A percentile compares a stretch with the other conserved stretches of the same genome.
These are phyloP conservation scores for Fistularia tabacaria DNA, from an alignment of 2,797 vertebrate genomes.

Conservation along the genomic window DNA sequence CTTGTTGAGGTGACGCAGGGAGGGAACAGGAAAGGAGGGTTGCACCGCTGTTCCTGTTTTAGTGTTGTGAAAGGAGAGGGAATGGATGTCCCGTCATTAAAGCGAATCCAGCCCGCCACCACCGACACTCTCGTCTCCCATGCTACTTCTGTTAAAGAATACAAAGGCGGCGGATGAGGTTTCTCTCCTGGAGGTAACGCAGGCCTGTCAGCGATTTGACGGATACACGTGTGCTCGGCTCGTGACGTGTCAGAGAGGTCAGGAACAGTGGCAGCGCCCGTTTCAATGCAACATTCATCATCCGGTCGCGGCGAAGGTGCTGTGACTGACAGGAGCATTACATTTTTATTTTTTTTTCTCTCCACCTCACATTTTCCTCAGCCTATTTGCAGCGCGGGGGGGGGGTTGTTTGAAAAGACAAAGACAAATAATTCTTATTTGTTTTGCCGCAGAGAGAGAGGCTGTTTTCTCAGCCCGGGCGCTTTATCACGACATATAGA, in stretches of 20 bases:
- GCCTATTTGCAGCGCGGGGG: no score
- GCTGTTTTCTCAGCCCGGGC: no score
- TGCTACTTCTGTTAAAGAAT: constrained; percentile 50
- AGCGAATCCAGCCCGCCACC: constrained; percentile 9
- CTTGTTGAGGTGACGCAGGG: no score
- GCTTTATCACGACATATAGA: no score
- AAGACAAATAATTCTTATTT: no score
- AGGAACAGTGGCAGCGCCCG: constrained; percentile 11
- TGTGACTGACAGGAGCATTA: constrained; percentile 29
- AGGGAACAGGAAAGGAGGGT: no score
- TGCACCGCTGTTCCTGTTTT: no score
- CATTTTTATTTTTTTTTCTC: constrained; percentile 10
- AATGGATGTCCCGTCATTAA: no score
- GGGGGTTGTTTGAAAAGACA: no score
- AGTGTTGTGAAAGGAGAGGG: no score
- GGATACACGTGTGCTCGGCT: constrained; percentile 24
- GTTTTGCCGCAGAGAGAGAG: no score
- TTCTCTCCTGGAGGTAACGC: constrained; percentile 1
- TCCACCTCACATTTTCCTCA: no score
- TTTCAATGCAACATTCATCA: constrained; percentile 43
- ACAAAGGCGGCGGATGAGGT: constrained; percentile 21
- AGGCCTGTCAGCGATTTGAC: constrained; percentile 15
- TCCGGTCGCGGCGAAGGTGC: constrained; percentile 12
- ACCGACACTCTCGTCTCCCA: constrained; percentile 18
- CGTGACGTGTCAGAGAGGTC: constrained; percentile 29